A percentile compares a stretch with the other conserved stretches of the same genome.
phyloP scores from a whole-genome alignment of 2,113 vertebrate genomes.

The Sebastes schlegelii region DNA sequence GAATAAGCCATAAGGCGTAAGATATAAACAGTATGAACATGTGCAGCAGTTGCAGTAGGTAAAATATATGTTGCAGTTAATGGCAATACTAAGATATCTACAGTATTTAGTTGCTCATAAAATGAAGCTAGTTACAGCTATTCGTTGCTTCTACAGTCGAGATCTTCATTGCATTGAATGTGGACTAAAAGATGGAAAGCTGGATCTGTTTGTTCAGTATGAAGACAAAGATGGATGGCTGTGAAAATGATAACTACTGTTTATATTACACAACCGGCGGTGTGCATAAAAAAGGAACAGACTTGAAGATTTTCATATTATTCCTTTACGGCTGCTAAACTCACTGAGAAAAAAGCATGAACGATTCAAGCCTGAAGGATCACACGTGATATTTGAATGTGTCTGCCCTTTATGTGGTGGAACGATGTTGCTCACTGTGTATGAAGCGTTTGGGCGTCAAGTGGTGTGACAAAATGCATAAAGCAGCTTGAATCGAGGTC shows the following conservation, averaged over 20 bases:
- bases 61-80: background rate
- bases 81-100: background rate
- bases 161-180: background rate
- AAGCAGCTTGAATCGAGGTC: constrained; percentile 56
- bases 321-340: constrained; percentile 51
- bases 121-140: background rate
- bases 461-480: constrained; percentile 41
- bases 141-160: background rate
- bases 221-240: constrained; percentile 34
- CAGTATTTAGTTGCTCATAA: background rate
- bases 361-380: constrained; percentile 45
- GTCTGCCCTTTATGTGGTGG: constrained; percentile 31
- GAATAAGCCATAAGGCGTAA: background rate
- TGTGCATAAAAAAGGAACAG: constrained; percentile 27
- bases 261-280: background rate
- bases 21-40: background rate
- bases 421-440: constrained; percentile 45
- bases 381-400: constrained; percentile 19
- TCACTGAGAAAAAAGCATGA: constrained; percentile 57
- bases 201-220: constrained; percentile 22
- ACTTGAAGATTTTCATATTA: constrained; percentile 36
- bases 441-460: constrained; percentile 36
- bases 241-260: constrained; percentile 12
- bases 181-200: constrained; percentile 9
- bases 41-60: background rate